Evolutionary conservation across 2,113 vertebrate genomes (phyloP).

Genomic region (Cercopithecus mona): DNA sequence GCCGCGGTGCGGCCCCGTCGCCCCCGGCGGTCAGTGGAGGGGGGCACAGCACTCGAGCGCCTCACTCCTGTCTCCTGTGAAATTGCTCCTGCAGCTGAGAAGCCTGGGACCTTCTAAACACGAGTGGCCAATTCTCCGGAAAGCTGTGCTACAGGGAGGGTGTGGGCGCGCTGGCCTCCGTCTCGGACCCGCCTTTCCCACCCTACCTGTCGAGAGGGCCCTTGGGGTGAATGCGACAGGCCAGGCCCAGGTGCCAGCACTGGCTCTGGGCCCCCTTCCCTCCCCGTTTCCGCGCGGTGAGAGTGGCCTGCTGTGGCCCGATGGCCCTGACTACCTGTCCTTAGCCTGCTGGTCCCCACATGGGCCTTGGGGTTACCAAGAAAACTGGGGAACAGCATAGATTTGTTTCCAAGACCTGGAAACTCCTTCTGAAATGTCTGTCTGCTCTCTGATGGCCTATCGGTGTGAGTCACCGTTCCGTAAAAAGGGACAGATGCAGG

Average conservation of each 20-base stretch:
- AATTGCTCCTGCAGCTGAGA: not conserved
- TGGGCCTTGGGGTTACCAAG: not conserved
- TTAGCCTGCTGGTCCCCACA: not conserved
- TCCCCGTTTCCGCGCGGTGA: fast-evolving
- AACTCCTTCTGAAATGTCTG: not conserved
- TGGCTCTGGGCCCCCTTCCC: not conserved
- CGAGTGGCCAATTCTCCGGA: not conserved
- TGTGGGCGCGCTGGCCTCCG: not conserved
- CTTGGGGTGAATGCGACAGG: too few relatives aligned
- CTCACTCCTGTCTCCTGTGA: not conserved
- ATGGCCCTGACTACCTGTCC: not conserved
- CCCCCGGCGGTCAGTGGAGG: not conserved
- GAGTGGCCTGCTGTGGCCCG: not conserved
- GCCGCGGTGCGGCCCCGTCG: fast-evolving
- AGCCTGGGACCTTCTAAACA: not conserved
- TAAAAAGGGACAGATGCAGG: not conserved
- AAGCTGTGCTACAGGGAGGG: not conserved
- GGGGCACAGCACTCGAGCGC: not conserved
- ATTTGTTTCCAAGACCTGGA: conserved; percentile 8
- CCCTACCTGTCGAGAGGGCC: too few relatives aligned
- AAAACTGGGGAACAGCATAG: not conserved
- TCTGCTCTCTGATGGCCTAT: not conserved
- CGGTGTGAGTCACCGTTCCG: not conserved
- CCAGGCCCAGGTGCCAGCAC: not conserved
- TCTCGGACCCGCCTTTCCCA: not conserved